Percentiles rank a stretch among this genome's conserved stretches.
phyloP scores from a whole-genome alignment of 1,140 invertebrate species.

The Vollenhovia emeryi region DNA sequence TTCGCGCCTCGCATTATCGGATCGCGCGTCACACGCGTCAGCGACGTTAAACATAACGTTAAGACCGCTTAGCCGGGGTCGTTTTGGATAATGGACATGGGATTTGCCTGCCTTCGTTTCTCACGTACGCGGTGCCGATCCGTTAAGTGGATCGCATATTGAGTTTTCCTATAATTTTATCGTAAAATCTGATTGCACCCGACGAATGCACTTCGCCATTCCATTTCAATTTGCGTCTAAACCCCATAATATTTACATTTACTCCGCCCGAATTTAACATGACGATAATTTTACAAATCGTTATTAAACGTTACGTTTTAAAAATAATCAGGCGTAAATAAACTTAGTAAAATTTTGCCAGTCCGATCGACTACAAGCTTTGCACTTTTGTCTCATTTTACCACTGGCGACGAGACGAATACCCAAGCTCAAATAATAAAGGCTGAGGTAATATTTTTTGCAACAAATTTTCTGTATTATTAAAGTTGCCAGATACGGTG shows the following conservation, averaged over 20 bases:
- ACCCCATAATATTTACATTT: not conserved
- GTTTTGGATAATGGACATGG: slow-evolving; percentile 46
- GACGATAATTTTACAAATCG: not conserved
- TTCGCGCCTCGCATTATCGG: slow-evolving; percentile 39
- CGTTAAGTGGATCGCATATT: slow-evolving; percentile 19
- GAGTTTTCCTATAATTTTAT: slow-evolving; percentile 33
- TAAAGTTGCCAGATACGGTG: too few species aligned
- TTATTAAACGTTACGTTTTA: not conserved
- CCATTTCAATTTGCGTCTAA: not conserved
- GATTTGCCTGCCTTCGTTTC: slow-evolving; percentile 38
- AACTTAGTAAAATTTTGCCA: too few species aligned
- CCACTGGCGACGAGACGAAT: too few species aligned
- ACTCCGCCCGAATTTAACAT: not conserved
- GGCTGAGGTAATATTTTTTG: too few species aligned
- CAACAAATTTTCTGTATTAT: too few species aligned
- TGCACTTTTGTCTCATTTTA: too few species aligned
- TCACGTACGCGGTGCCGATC: not conserved
- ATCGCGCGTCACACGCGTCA: slow-evolving; percentile 14
- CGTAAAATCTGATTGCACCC: slow-evolving; percentile 12
- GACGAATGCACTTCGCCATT: not conserved
- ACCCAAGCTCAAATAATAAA: too few species aligned
- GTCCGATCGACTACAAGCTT: too few species aligned
- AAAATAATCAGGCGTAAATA: too few species aligned
- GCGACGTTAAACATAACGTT: slow-evolving; percentile 43
- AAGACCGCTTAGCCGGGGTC: slow-evolving; percentile 40